Evolutionary conservation across 2,888 invertebrate species (phyloP).

Genomic region (Tribolium freemani): DNA sequence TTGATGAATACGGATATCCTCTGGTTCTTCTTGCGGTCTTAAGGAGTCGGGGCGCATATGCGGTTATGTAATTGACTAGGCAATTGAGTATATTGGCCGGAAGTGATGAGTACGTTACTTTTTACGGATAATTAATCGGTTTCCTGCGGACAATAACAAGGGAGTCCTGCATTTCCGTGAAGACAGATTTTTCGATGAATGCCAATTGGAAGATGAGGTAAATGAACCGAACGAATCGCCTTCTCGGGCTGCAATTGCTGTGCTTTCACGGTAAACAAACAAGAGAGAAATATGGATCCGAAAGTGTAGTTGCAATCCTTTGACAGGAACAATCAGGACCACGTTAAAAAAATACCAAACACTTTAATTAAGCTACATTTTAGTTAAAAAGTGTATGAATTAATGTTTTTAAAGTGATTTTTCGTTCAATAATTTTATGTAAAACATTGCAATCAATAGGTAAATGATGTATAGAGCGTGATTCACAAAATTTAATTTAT

Average conservation of each 20-base stretch:
- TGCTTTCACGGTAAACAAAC: background rate
- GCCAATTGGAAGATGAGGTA: background rate
- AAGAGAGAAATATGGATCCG: background rate
- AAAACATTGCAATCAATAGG: too few species aligned
- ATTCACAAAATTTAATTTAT: too few species aligned
- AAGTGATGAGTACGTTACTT: conserved; percentile 44
- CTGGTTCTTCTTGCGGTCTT: conserved; percentile 30
- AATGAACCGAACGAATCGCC: background rate
- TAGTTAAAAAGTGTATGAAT: too few species aligned
- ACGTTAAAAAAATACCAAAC: too few species aligned
- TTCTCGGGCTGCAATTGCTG: too few species aligned
- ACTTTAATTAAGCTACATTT: too few species aligned
- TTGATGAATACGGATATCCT: conserved; percentile 49
- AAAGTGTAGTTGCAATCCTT: too few species aligned
- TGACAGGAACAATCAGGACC: too few species aligned
- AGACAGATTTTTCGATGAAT: background rate
- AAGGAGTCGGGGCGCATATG: conserved; percentile 45
- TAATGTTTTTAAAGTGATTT: too few species aligned
- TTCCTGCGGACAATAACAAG: conserved; percentile 27
- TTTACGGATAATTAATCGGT: conserved; percentile 34
- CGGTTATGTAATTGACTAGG: conserved; percentile 55
- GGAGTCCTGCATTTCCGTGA: background rate
- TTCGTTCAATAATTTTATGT: too few species aligned
- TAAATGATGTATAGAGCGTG: too few species aligned
- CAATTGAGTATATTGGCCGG: conserved; percentile 56